phyloP scores from a whole-genome alignment of 2,888 invertebrate species.

The Coelopa pilipes region DNA sequence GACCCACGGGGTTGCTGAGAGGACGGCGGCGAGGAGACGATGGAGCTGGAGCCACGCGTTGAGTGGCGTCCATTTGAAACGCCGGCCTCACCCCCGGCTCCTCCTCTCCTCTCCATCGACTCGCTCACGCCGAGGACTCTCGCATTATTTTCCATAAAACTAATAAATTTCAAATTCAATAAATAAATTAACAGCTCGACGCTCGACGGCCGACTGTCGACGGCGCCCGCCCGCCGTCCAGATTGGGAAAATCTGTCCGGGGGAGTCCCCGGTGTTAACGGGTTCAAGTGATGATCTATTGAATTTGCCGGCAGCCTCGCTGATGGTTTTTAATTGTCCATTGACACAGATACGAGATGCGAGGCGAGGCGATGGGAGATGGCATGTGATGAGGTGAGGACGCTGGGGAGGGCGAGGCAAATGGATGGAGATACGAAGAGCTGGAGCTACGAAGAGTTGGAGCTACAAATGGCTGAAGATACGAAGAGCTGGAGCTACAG shows the following conservation, averaged over 20 bases:
- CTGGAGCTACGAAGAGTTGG: neutral
- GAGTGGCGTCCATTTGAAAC: neutral
- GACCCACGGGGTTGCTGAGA: too few species aligned
- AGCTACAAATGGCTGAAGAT: neutral
- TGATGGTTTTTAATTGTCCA: slow-evolving; percentile 10
- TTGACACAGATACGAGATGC: slow-evolving; percentile 21
- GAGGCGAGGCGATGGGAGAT: neutral
- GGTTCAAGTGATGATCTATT: slow-evolving; percentile 2
- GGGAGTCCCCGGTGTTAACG: neutral
- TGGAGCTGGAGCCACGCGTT: too few species aligned
- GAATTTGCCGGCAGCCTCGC: neutral
- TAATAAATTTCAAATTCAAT: slow-evolving; percentile 21
- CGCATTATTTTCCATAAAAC: neutral
- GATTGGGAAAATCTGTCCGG: slow-evolving; percentile 18
- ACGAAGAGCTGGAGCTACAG: too few species aligned
- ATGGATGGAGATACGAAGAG: too few species aligned
- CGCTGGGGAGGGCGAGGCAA: neutral
- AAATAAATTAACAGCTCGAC: slow-evolving; percentile 31
- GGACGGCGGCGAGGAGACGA: too few species aligned
- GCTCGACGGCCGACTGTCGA: neutral
- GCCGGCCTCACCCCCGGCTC: neutral
- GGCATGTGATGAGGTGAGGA: neutral
- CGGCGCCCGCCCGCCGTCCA: neutral
- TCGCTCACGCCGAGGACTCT: too few species aligned
- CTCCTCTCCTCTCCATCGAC: neutral